phyloP scores from a whole-genome alignment of 2,888 invertebrate species.

The Erpobdella octoculata region DNA sequence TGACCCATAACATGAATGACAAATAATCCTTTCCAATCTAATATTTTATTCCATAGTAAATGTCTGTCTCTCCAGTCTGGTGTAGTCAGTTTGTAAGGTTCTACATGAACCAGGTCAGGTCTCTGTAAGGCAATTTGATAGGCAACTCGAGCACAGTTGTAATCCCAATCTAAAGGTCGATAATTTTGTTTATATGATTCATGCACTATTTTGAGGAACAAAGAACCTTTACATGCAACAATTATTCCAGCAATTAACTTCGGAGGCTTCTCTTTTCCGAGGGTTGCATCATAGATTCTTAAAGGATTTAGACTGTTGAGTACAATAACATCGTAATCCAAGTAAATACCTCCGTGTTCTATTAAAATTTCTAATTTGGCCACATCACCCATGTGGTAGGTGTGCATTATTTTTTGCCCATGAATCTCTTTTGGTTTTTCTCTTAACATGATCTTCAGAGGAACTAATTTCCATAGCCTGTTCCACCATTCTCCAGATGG shows the following conservation, averaged over 20 bases:
- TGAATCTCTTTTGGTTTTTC: conserved; percentile 30
- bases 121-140: conserved; percentile 33
- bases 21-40: conserved; percentile 35
- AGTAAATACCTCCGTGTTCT: conserved; percentile 38
- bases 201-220: conserved; percentile 33
- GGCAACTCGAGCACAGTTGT: conserved; percentile 35
- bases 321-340: conserved; percentile 38
- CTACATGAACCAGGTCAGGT: conserved; percentile 35
- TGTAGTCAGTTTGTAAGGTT: conserved; percentile 32
- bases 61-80: conserved; percentile 35
- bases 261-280: conserved; percentile 36
- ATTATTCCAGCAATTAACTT: conserved; percentile 37
- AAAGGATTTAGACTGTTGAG: conserved; percentile 35
- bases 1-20: conserved; percentile 36
- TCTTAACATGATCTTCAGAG: conserved; percentile 28
- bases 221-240: conserved; percentile 31
- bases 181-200: conserved; percentile 36
- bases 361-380: conserved; percentile 37
- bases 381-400: conserved; percentile 35
- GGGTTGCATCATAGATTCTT: conserved; percentile 32
- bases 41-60: conserved; percentile 33
- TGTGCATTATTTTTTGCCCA: conserved; percentile 31
- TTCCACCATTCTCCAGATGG: conserved; percentile 39
- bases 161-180: conserved; percentile 36
- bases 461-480: conserved; percentile 29